Base-by-base conservation (phyloP, 2,888 invertebrate species). In the Podabrus alpinus region DNA sequence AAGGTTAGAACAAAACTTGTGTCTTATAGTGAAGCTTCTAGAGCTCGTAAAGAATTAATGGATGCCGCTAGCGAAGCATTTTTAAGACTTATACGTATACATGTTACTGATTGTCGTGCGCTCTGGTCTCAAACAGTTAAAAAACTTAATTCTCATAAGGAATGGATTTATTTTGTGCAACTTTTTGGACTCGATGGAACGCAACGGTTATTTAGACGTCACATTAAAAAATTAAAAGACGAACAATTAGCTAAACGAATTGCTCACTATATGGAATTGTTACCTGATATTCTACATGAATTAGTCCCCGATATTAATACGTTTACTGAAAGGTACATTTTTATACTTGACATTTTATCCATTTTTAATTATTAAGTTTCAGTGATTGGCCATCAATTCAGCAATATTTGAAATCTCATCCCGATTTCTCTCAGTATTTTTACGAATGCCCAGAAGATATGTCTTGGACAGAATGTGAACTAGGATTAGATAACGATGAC, bases 341-440 rank as follows among this genome's bases (percentile, higher is more conserved):
- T 19, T 1, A 45, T n/a, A n/a, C n/a, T 4, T n/a, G 1, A 7
- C n/a, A n/a, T 84, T 85, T 59, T 85, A 64, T 9, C 4, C 13
- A n/a, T 45, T n/a, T 64, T 19, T 19, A 64, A n/a, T 9, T 19
- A 1, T 19, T 1, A n/a, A n/a, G 62, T 83, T 86, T 25, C 86
- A 96, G 96, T 84, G 95, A 97, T 85, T 98, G 98, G 98, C 90
- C 93, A 71, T 92, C 93, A 81, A 94, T 97, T 74, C 93, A 95
- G 79, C 93, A 94, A 77, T 94, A 95, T 87, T 90, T 99, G 80
- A 93, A 95, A 80, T 91, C 93, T 71, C 98, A 98, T 88, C 94
- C 96, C n/a, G 95, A 97, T 86, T 98, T 97, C 89, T 93, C 94
- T 73, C 93, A 94, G 83, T 96, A 96, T 90, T 99, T 98, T 89